A percentile compares a stretch with the other conserved stretches of the same genome.
Evolutionary conservation across 1,140 invertebrate genomes (phyloP).

Genomic region (Drosophila fuyamai): DNA sequence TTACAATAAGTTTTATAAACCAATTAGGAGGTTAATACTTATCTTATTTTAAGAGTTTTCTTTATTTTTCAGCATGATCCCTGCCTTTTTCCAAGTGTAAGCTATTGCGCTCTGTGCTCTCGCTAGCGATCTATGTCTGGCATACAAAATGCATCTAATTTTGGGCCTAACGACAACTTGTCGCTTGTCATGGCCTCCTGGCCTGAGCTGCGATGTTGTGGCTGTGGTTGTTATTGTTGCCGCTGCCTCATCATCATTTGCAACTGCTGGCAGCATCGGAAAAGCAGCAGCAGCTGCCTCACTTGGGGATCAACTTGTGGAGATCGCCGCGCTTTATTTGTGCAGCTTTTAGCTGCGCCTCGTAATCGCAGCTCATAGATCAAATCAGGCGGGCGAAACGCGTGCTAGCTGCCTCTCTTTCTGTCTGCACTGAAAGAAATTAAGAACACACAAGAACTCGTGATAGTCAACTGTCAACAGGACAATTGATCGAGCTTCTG

Average conservation of each 20-base stretch:
- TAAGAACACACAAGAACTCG: no score
- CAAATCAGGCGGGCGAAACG: conserved; percentile 35
- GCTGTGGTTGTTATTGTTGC: conserved; percentile 21
- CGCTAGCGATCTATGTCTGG: conserved; percentile 32
- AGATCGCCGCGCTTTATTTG: conserved; percentile 66
- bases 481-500: no score
- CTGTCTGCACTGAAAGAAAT: conserved; percentile 9
- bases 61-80: background rate
- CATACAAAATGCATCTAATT: conserved; percentile 82
- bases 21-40: no score
- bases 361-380: conserved; percentile 62
- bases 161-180: conserved; percentile 80
- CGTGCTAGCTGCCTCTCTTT: conserved; percentile 42
- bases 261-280: conserved; percentile 61
- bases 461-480: background rate
- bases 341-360: conserved; percentile 67
- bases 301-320: conserved; percentile 51
- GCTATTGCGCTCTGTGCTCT: conserved; percentile 18
- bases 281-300: conserved; percentile 52
- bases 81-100: conserved; percentile 1
- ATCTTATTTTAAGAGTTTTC: background rate
- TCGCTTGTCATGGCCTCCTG: conserved; percentile 71
- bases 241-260: conserved; percentile 76
- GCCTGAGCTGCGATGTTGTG: conserved; percentile 20
- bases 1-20: no score